Base-by-base conservation (phyloP, 92 coral and sea anemone species). In the Porites lobata region DNA sequence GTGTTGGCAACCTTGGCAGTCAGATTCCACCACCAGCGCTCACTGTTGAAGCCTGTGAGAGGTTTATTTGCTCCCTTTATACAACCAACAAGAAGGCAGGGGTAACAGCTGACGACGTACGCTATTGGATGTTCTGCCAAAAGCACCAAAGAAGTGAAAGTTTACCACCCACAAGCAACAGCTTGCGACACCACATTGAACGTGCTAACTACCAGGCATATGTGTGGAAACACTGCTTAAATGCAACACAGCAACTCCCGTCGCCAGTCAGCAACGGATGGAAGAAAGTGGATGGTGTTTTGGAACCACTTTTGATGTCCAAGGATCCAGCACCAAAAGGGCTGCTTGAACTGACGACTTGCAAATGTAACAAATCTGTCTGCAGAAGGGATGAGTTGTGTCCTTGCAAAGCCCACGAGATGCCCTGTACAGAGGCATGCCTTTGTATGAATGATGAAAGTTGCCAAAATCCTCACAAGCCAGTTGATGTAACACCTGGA, bases 161-260 rank as follows among this genome's bases (percentile, higher is more conserved):
- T n/a, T 70, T 76, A 18, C 95, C 95, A 65, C 95, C 95, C 58
- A 81, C 91, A 22, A 80, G 81, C 77, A n/a, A 89, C 87, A 89
- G 93, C 61, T 64, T 90, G 61, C 29, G 58, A 20, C 90, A 87
- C 84, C 95, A 88, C 56, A 79, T 92, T 22, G 62, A 79, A 50
- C 64, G 92, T 12, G 90, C 88, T 9, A 88, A 92, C 80, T 92
- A 92, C 74, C 95, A 92, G 79, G 58, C 80, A 14, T 85, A 29
- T 22, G 80, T 92, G 13, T 92, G 90, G 95, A 88, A 86, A 57
- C 80, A 65, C 8, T 84, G 84, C 12, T 69, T 84, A 26, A 8
- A 59, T 18, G 58, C 82, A 19, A 13, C 24, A 8, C 92, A 84
- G 80, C 52, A 85, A 29, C 89, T 92, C 5, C 90, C 92, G n/a